Evolutionary conservation across 1,140 invertebrate species (phyloP).

Genomic region (Brachionus asplanchnoidis): DNA sequence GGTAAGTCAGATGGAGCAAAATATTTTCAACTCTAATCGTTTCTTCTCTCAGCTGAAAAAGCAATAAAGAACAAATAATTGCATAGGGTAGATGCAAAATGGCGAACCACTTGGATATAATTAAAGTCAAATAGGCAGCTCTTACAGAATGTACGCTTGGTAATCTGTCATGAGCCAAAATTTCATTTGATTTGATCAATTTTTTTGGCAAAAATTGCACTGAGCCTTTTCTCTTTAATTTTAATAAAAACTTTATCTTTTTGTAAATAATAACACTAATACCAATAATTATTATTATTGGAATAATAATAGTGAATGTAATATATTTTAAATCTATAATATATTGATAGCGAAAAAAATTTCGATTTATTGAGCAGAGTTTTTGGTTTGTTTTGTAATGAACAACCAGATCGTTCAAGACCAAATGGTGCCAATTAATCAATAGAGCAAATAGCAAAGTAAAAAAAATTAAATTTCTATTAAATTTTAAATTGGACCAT

Average conservation of each 20-base stretch:
- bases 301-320: neutral
- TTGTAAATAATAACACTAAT: neutral
- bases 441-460: neutral
- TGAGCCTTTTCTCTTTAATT: neutral
- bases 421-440: neutral
- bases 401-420: neutral
- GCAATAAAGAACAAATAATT: neutral
- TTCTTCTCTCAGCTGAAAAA: neutral
- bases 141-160: neutral
- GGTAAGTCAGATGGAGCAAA: neutral
- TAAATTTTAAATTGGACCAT: neutral
- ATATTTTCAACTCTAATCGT: neutral
- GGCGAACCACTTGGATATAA: slow-evolving; percentile 1
- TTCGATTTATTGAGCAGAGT: neutral
- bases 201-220: neutral
- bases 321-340: neutral
- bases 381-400: neutral
- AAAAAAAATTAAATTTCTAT: neutral
- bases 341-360: neutral
- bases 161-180: too few relatives aligned
- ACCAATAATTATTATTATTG: neutral
- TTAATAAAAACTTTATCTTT: neutral
- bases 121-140: neutral
- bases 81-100: slow-evolving; percentile 22
- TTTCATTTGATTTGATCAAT: neutral